Base-by-base conservation (phyloP, 2,888 invertebrate species). In the Teinopalpus imperialis region DNA sequence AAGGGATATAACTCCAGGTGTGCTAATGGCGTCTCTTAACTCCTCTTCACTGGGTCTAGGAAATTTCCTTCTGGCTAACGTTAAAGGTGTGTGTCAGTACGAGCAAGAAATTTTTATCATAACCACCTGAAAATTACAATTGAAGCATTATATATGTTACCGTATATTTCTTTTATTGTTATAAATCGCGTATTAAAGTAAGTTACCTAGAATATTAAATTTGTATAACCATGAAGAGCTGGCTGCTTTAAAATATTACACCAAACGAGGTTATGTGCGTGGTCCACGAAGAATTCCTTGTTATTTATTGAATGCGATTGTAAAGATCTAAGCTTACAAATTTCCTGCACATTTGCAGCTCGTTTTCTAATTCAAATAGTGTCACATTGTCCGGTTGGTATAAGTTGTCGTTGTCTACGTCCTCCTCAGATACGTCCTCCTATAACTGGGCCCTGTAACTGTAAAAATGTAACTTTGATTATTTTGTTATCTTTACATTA, bases 201-300 rank as follows among this genome's bases (percentile, higher is more conserved):
- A 24, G 12, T 56, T 68, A 81, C 94, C 94, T 49, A 94, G 87
- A 62, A 93, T 90, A 75, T 94, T 94, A 66, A 94, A 94, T 75
- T 94, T 94, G 73, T 94, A 93, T 81, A 94, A 90, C 94, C 94
- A 94, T 4, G 92, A 93, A n/a, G 94, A 94, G 59, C 94, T 94
- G 13, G 93, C 93, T 21, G 93, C 93, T 82, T 94, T 94, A 94
- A 94, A 54, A 94, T 91, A 67, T 93, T 94, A 66, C 94, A 94
- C 94, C 94, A 94, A 31, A 93, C 92, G 30, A 94, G 78, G 61
- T 91, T 92, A 58, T 94, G 92, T 42, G 62, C 67, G 85, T 92
- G 66, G 82, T 92, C 93, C 49, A 94, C 91, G 66, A 94, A 93
- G 72, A 94, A 94, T 71, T 94, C 94, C 89, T 93, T 93, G 54